These are phyloP conservation scores for Scomber scombrus DNA, from an alignment of 2,113 vertebrate species.

Conservation along the genomic window DNA sequence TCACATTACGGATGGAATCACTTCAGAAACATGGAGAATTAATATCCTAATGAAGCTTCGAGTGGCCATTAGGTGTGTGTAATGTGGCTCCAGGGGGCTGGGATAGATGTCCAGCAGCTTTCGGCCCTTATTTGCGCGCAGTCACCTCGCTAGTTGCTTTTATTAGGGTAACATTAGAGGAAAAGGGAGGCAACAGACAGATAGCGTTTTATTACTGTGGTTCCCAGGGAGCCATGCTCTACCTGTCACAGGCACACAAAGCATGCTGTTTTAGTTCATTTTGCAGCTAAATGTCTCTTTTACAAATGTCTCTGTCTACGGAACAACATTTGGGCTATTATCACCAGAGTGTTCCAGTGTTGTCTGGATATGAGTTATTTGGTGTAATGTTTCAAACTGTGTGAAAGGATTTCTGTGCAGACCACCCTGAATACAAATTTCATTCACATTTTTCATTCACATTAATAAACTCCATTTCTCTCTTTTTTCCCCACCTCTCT, in stretches of 20 bases:
- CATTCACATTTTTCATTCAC: conserved; percentile 79
- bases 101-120: conserved; percentile 96
- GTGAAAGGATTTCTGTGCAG: conserved; percentile 65
- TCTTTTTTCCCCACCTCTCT: conserved; percentile 24
- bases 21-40: conserved; percentile 96
- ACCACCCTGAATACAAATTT: conserved; percentile 77
- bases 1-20: conserved; percentile 97
- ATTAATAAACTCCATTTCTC: conserved; percentile 74
- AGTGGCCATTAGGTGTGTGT: conserved; percentile 96
- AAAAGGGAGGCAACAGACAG: conserved; percentile 90
- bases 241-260: conserved; percentile 92
- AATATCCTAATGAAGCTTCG: conserved; percentile 98
- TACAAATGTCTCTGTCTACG: conserved; percentile 82
- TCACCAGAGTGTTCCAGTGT: conserved; percentile 69
- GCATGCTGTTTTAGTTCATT: conserved; percentile 85
- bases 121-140: conserved; percentile 95
- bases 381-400: conserved; percentile 60
- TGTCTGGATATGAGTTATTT: conserved; percentile 70
- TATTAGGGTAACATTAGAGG: conserved; percentile 95
- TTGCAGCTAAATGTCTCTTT: conserved; percentile 80
- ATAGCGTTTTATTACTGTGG: conserved; percentile 94
- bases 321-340: conserved; percentile 77
- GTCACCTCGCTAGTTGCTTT: conserved; percentile 96
- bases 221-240: conserved; percentile 93
- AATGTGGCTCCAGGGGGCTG: conserved; percentile 96